These are phyloP conservation scores for Tiaroga cobitis DNA, from an alignment of 2,797 vertebrate genomes.

Conservation along the genomic window DNA sequence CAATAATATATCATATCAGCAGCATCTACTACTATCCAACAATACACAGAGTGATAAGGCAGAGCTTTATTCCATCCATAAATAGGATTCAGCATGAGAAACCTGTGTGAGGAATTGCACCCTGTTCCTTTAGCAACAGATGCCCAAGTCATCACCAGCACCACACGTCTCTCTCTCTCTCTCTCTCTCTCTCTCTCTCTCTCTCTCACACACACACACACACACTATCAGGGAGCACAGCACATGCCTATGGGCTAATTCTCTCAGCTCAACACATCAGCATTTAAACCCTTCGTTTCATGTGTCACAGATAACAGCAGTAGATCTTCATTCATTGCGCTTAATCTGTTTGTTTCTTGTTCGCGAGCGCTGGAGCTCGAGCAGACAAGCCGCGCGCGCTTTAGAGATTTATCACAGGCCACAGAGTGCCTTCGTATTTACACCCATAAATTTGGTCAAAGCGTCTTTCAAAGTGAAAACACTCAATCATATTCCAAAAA, in stretches of 20 bases:
- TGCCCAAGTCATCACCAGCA: constrained; percentile 49
- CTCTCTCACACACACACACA: constrained; percentile 21
- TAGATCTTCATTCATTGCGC: constrained; percentile 73
- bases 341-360: constrained; percentile 75
- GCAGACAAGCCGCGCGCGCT: constrained; percentile 55
- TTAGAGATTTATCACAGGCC: constrained; percentile 55
- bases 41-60: background rate
- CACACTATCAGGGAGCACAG: constrained; percentile 7
- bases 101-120: constrained; percentile 65
- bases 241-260: constrained; percentile 56
- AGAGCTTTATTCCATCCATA: background rate
- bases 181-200: background rate
- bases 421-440: constrained; percentile 70
- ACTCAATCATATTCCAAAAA: background rate
- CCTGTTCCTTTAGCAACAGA: constrained; percentile 49
- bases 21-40: background rate
- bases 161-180: background rate
- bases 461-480: constrained; percentile 23
- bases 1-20: background rate
- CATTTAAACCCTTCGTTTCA: constrained; percentile 71
- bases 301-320: constrained; percentile 70
- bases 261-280: constrained; percentile 64
- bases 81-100: constrained; percentile 13
- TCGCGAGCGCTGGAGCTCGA: constrained; percentile 67
- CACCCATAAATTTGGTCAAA: constrained; percentile 62